A percentile compares a stretch with the other conserved stretches of the same genome.
These are phyloP conservation scores for Hermetia illucens DNA, from an alignment of 1,140 invertebrate genomes.

Conservation along the genomic window DNA sequence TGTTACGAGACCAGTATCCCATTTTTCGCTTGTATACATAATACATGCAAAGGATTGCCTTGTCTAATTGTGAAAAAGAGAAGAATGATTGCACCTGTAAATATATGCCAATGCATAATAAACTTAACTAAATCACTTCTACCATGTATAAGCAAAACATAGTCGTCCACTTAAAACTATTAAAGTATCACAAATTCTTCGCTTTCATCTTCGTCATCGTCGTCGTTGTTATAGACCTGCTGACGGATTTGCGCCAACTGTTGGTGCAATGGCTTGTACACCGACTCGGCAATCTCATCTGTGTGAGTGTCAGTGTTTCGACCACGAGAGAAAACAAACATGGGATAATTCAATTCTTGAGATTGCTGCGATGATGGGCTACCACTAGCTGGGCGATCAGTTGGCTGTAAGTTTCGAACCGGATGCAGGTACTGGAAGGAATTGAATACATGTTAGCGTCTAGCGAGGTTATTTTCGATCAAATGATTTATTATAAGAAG, in stretches of 20 bases:
- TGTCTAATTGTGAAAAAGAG: too few species aligned
- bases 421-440: constrained; percentile 43
- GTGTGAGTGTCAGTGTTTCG: constrained; percentile 40
- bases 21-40: too few species aligned
- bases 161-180: too few species aligned
- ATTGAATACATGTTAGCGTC: constrained; percentile 15
- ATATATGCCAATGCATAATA: too few species aligned
- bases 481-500: not conserved
- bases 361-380: constrained; percentile 14
- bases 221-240: constrained; percentile 30
- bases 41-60: too few species aligned
- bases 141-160: too few species aligned
- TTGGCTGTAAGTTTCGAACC: constrained; percentile 27
- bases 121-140: too few species aligned
- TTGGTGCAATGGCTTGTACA: constrained; percentile 36
- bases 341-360: constrained; percentile 52
- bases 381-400: constrained; percentile 3
- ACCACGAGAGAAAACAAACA: constrained; percentile 65
- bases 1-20: too few species aligned
- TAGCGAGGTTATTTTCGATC: constrained; percentile 5
- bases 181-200: constrained; percentile 57
- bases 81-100: too few species aligned
- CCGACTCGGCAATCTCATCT: constrained; percentile 27
- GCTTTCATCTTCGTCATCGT: constrained; percentile 51
- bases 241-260: constrained; percentile 37